Percentiles rank a stretch among this genome's conserved stretches.
These are phyloP conservation scores for Pollenia angustigena DNA, from an alignment of 2,888 invertebrate species.

Conservation along the genomic window DNA sequence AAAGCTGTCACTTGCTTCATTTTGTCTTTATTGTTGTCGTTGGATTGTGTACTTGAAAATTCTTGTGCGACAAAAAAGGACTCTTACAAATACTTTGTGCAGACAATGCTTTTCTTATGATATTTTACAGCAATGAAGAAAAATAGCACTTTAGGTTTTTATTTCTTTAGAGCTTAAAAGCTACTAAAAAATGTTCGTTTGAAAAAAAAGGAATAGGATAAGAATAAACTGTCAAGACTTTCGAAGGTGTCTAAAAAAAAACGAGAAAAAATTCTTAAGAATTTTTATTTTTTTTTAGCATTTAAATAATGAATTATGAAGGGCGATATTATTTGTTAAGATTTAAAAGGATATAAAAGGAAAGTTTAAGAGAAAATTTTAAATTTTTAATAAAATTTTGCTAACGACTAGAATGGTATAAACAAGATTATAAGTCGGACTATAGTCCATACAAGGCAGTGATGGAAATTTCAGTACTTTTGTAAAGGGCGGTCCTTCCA, in stretches of 20 bases:
- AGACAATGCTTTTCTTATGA: slow-evolving; percentile 47
- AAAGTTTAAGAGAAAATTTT: no score
- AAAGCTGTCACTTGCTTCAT: slow-evolving; percentile 65
- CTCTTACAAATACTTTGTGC: slow-evolving; percentile 30
- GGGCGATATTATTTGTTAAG: no score
- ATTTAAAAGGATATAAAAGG: no score
- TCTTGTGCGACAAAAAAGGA: slow-evolving; percentile 39
- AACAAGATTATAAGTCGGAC: no score
- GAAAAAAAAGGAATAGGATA: background rate
- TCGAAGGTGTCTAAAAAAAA: slow-evolving; percentile 41
- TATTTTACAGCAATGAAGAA: slow-evolving; percentile 24
- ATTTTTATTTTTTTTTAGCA: no score
- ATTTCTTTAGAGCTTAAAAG: slow-evolving; percentile 32
- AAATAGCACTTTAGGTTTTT: slow-evolving; percentile 1
- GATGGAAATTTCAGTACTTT: no score
- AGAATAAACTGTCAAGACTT: slow-evolving; percentile 41
- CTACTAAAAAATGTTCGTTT: slow-evolving; percentile 40
- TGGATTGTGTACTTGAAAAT: slow-evolving; percentile 59
- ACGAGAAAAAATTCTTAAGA: no score
- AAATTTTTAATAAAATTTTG: no score
- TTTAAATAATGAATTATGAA: no score
- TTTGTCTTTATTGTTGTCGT: slow-evolving; percentile 51
- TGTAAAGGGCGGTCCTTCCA: no score
- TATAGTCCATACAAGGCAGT: no score
- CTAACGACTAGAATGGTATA: no score